phyloP scores from a whole-genome alignment of 2,888 invertebrate genomes.

The Melinopterus prodromus region DNA sequence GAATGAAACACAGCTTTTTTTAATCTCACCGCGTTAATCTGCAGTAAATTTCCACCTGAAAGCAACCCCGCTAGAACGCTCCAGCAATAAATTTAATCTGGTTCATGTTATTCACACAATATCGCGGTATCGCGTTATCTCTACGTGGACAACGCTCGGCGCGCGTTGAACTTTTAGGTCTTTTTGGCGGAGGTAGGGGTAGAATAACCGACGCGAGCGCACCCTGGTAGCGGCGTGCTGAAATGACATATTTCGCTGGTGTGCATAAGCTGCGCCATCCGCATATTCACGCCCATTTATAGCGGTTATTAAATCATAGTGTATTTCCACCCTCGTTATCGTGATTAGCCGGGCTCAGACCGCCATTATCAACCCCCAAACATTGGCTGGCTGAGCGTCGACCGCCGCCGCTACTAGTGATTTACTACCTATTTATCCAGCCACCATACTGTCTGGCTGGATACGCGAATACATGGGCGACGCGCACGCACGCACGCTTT shows the following conservation, averaged over 20 bases:
- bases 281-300: conserved; percentile 39
- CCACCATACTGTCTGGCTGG: conserved; percentile 29
- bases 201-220: neutral
- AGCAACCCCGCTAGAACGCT: no score
- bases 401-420: conserved; percentile 31
- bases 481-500: conserved; percentile 9
- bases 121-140: neutral
- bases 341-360: conserved; percentile 43
- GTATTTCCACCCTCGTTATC: conserved; percentile 42
- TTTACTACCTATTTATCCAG: conserved; percentile 40
- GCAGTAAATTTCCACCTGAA: no score
- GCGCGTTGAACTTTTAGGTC: neutral
- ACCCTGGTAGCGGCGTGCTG: conserved; percentile 6
- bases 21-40: no score
- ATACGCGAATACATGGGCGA: neutral
- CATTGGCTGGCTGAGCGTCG: conserved; percentile 33
- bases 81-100: no score
- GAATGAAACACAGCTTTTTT: no score
- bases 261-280: conserved; percentile 7
- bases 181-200: neutral
- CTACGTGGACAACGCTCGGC: neutral
- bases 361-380: conserved; percentile 42
- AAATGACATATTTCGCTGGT: conserved; percentile 29
- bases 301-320: conserved; percentile 43
- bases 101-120: no score